These are phyloP conservation scores for Arion vulgaris DNA, from an alignment of 1,140 invertebrate species.

Conservation along the genomic window DNA sequence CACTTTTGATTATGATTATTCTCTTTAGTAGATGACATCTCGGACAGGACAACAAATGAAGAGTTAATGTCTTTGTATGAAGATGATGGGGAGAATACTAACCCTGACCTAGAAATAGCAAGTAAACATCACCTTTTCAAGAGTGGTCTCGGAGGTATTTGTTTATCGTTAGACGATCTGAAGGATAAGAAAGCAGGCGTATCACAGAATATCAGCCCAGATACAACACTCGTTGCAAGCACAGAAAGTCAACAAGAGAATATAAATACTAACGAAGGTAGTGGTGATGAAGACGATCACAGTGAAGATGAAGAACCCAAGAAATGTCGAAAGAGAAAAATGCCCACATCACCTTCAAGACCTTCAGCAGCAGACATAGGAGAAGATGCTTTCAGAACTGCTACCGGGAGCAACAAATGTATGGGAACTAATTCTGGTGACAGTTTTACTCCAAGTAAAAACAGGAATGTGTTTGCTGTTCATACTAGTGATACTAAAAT, in stretches of 20 bases:
- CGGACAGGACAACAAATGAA: neutral
- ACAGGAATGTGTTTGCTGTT: conserved; percentile 41
- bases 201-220: neutral
- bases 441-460: neutral
- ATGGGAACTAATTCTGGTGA: neutral
- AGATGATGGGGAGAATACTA: neutral
- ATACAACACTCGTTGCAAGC: neutral
- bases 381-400: conserved; percentile 8
- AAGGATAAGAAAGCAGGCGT: neutral
- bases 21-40: neutral
- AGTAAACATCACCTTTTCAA: neutral
- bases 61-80: conserved; percentile 5
- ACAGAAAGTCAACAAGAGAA: neutral
- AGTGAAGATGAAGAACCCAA: neutral
- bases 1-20: neutral
- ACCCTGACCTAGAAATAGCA: neutral
- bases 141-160: neutral
- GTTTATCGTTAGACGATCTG: neutral
- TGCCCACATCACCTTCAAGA: neutral
- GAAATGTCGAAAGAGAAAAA: neutral
- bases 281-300: neutral
- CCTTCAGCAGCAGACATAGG: conserved; percentile 17
- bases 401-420: too few relatives aligned
- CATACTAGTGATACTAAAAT: neutral
- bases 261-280: neutral